These are phyloP conservation scores for Lindbergichthys nudifrons DNA, from an alignment of 2,797 vertebrate species.

Conservation along the genomic window DNA sequence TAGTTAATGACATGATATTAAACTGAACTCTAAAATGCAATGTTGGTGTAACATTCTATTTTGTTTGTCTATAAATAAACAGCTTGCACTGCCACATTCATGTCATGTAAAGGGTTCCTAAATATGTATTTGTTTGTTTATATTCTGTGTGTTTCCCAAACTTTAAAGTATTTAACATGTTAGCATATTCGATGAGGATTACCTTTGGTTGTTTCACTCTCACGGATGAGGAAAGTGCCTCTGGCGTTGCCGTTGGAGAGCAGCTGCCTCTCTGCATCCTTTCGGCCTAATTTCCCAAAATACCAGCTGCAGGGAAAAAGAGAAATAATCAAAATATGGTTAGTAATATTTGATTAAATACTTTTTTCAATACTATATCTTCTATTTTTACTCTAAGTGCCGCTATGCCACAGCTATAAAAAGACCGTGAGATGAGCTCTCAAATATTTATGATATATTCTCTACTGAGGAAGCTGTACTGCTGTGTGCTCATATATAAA, in stretches of 20 bases:
- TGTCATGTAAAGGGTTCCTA: background rate
- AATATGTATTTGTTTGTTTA: slow-evolving; percentile 28
- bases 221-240: slow-evolving; percentile 98
- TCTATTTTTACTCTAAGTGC: background rate
- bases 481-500: background rate
- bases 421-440: slow-evolving; percentile 23
- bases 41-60: background rate
- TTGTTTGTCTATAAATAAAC: slow-evolving; percentile 21
- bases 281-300: slow-evolving; percentile 98
- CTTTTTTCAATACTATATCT: slow-evolving; percentile 8
- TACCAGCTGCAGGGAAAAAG: slow-evolving; percentile 90
- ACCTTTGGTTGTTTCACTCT: slow-evolving; percentile 99
- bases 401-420: slow-evolving; percentile 17
- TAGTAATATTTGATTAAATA: slow-evolving; percentile 5
- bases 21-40: slow-evolving; percentile 4
- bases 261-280: slow-evolving; percentile 98
- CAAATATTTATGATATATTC: slow-evolving; percentile 49
- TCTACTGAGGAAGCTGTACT: slow-evolving; percentile 29
- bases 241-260: slow-evolving; percentile 96
- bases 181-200: slow-evolving; percentile 40
- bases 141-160: slow-evolving; percentile 14
- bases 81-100: background rate
- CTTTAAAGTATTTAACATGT: slow-evolving; percentile 20
- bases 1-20: background rate
- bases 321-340: slow-evolving; percentile 1